Conservation (phyloP, 2,888 invertebrate species). For the Endomychus coccineus region DNA sequence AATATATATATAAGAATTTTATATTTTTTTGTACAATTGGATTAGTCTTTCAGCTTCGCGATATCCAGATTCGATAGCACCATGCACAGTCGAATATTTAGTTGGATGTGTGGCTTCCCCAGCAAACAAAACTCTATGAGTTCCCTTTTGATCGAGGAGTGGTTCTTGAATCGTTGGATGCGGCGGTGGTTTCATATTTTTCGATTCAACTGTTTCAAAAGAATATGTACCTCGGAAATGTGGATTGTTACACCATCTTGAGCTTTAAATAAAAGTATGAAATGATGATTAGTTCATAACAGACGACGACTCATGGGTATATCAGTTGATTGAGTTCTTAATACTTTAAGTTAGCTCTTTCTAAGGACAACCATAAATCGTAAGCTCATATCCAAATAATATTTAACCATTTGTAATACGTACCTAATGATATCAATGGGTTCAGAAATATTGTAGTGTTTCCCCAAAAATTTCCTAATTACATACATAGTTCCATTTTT, state of each 20-base stretch:
- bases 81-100: slow-evolving; percentile 11
- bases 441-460: slow-evolving; percentile 32
- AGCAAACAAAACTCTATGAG: slow-evolving; percentile 9
- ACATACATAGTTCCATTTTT: slow-evolving; percentile 44
- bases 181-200: slow-evolving; percentile 3
- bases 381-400: no score
- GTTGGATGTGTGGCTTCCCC: slow-evolving; percentile 12
- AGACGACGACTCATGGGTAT: no score
- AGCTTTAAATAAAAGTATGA: slow-evolving; percentile 4
- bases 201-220: slow-evolving; percentile 23
- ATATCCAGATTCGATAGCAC: slow-evolving; percentile 14
- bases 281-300: no score
- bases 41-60: slow-evolving; percentile 10
- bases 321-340: no score
- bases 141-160: slow-evolving; percentile 6
- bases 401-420: no score
- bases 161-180: slow-evolving; percentile 9
- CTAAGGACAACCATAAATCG: no score
- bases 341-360: no score
- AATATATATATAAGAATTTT: no score
- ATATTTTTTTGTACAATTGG: slow-evolving; percentile 3
- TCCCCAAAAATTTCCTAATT: slow-evolving; percentile 48
- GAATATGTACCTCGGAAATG: slow-evolving; percentile 29
- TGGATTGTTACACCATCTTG: slow-evolving; percentile 25
- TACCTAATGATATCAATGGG: slow-evolving; percentile 6